Evolutionary conservation across 2,888 invertebrate genomes (phyloP), one percentile per base, ranked within the genome.

Genomic region (Megalurothrips usitatus): DNA sequence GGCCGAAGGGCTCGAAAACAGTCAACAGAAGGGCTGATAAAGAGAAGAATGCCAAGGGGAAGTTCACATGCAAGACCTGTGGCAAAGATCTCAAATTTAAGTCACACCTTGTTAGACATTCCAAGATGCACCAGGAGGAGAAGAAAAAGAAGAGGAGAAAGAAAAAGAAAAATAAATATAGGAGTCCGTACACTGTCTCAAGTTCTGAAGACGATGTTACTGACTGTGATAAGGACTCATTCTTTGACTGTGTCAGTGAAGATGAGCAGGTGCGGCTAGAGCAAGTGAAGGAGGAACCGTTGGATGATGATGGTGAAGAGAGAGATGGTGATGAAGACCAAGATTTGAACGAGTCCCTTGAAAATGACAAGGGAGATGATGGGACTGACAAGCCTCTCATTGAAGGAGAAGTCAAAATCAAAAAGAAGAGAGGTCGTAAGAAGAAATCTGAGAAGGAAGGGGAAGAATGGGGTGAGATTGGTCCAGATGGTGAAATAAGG

Each of bases 1-100:
- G 68, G 23, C 68, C 68, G 1, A 75, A 75, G 26, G 68, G 68
- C 9, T 75, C 68, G 1, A 75, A 75, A 75, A 75, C 68, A 23
- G 68, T 75, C 1, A 75, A 75, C 26, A 75, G 68, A 26, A 75
- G 68, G 68, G 68, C 26, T 26, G 68, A 75, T 26, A 75, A 75
- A 26, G 68, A 75, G 12, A 75, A 75, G 68, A 75, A 75, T 75
- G 68, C 68, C 26, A 75, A 75, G 26, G 68, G 68, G 4, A 75
- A 75, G 23, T 75, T 75, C 68, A 75, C 68, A 8, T 75, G 68
- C 68, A 23, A n/a, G 12, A 75, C 68, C 26, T 75, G 68, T 23
- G 68, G 68, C 12, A 75, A 75, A 75, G 68, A 75, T 75, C 68
- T 75, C 68, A 75, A 75, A 26, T 75, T 75, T 75, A 75, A 75